A percentile compares a stretch with the other conserved stretches of the same genome.
These are phyloP conservation scores for Labeo rohita DNA, from an alignment of 2,113 vertebrate species.

Conservation along the genomic window DNA sequence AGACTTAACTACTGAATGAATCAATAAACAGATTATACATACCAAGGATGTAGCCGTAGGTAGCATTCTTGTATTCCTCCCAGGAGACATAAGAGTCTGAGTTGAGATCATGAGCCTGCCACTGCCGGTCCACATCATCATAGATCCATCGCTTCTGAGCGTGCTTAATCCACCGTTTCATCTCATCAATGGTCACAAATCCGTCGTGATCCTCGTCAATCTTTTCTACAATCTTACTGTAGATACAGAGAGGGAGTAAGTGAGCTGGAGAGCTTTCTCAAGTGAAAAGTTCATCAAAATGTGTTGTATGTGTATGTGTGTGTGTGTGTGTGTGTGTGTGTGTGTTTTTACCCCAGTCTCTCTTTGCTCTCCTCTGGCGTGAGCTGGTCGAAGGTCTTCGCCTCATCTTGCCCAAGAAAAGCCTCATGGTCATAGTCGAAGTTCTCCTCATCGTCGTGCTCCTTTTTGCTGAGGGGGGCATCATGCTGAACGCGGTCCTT, in stretches of 20 bases:
- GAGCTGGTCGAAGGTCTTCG: slow-evolving; percentile 96
- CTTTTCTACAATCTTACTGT: slow-evolving; percentile 91
- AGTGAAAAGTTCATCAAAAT: background rate
- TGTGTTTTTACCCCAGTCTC: slow-evolving; percentile 84
- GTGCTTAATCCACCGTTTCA: slow-evolving; percentile 95
- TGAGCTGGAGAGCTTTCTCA: background rate
- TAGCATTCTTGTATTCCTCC: slow-evolving; percentile 98
- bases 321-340: too few relatives aligned
- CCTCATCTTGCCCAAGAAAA: slow-evolving; percentile 93
- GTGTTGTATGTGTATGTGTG: too few relatives aligned
- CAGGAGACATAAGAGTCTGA: slow-evolving; percentile 89
- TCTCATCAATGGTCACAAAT: slow-evolving; percentile 90
- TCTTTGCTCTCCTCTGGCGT: slow-evolving; percentile 98
- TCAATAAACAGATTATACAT: slow-evolving; percentile 61
- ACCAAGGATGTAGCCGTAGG: slow-evolving; percentile 95
- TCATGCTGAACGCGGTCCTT: slow-evolving; percentile 93
- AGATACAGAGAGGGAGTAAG: slow-evolving; percentile 62
- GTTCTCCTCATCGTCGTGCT: slow-evolving; percentile 86
- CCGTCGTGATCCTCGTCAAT: slow-evolving; percentile 95
- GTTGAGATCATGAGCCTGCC: slow-evolving; percentile 96
- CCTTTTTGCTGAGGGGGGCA: slow-evolving; percentile 85
- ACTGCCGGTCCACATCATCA: slow-evolving; percentile 95
- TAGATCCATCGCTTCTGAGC: slow-evolving; percentile 97
- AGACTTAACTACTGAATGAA: background rate
- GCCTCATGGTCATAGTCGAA: slow-evolving; percentile 99